Evolutionary conservation across 2,888 invertebrate genomes (phyloP), one percentile per base, ranked within the genome.

Genomic region (Sialis lutaria): DNA sequence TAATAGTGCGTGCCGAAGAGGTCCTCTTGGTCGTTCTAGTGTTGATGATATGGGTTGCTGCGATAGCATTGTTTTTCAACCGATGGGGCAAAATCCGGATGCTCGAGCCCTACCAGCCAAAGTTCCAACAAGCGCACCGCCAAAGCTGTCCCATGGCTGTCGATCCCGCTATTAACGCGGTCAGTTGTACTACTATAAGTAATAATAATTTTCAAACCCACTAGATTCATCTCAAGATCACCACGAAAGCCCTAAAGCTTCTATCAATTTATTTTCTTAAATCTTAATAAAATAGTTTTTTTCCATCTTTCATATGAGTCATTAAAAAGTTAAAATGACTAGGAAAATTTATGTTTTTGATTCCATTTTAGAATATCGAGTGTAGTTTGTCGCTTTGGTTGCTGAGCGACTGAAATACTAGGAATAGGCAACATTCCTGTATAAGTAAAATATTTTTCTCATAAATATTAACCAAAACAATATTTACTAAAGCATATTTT

Each of bases 61-160:
- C 90, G 51, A 89, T 90, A 51, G 83, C 86, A 4, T 72, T 90
- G 41, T 91, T 91, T 71, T 88, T 91, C 74, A 90, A 91, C 68
- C 82, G 90, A 52, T 91, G 90, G 90, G 90, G 90, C 60, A 90
- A 91, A 73, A 91, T 91, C 61, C 79, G 89, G 52, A 89, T 88
- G 87, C 65, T 89, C 64, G 88, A 89, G 62, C 89, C 89, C 1
- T 89, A 89, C 64, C 88, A 89, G 60, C 89, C 89, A 2, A 88
- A 89, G 65, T 90, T 89, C 60, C 85, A 86, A 58, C 85, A 86
- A 56, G 64, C 65, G 48, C 87, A 87, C 65, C 73, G 88, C 54
- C 77, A 80, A 55, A 83, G 82, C 57, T 85, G 84, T 60, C 82
- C 75, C 0, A 67, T 83, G 52, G 75, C 62, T 6, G 42, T 47